Percentiles rank a stretch among this genome's conserved stretches.
Conservation (phyloP, 2,113 vertebrate genomes). For the Lycocorax pyrrhopterus region DNA sequence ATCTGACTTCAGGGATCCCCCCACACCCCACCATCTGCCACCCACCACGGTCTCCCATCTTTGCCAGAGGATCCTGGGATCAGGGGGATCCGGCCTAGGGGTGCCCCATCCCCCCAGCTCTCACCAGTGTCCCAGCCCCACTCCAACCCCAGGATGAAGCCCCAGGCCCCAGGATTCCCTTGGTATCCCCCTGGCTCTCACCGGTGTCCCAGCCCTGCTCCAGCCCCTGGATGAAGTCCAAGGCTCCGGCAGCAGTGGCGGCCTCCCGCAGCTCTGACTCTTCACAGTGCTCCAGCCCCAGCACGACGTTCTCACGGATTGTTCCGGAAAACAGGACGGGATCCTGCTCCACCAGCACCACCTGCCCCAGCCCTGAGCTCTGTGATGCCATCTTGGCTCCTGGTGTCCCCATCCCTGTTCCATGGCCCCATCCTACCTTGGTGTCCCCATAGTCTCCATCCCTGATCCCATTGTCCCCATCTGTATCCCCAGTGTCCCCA, state of each 20-base stretch:
- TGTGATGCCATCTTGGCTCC: not conserved
- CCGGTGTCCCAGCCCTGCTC: not conserved
- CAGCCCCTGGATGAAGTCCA: not conserved
- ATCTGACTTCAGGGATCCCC: not conserved
- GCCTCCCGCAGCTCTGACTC: not conserved
- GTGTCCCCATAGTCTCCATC: not conserved
- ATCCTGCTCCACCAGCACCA: not conserved
- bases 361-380: not conserved
- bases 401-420: not conserved
- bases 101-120: not conserved
- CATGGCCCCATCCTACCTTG: not conserved
- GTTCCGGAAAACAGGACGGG: not conserved
- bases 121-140: not conserved
- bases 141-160: not conserved
- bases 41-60: not conserved
- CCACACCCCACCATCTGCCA: not conserved
- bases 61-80: not conserved
- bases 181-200: not conserved
- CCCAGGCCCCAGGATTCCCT: not conserved
- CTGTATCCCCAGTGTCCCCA: not conserved
- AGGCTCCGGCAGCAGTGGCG: not conserved
- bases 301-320: not conserved
- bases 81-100: not conserved
- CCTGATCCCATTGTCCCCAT: too few relatives aligned
- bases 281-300: not conserved